Conservation (phyloP, 2,113 vertebrate species). For the Hippopotamus amphibius region DNA sequence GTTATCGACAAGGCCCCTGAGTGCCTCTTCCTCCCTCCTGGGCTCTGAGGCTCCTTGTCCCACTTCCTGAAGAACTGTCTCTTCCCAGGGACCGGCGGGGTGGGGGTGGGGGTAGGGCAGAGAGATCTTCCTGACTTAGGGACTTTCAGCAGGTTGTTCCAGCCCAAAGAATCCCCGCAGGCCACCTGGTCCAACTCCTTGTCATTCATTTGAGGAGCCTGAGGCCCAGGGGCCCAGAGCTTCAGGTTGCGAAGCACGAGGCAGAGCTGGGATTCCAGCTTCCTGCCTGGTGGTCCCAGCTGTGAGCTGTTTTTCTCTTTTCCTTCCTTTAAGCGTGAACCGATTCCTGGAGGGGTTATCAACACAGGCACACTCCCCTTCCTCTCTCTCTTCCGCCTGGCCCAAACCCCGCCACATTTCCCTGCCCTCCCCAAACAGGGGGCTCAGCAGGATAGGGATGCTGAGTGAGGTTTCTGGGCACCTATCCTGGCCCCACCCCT, state of each 20-base stretch:
- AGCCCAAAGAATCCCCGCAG: neutral
- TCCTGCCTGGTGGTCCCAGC: neutral
- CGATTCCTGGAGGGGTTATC: neutral
- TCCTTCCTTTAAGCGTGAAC: neutral
- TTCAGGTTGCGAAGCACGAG: neutral
- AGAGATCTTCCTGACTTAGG: neutral
- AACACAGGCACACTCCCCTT: neutral
- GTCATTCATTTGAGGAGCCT: neutral
- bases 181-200: neutral
- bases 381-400: neutral
- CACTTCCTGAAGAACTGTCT: too few species aligned
- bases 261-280: neutral
- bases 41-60: neutral
- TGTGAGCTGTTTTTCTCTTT: neutral
- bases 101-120: too few species aligned
- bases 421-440: neutral
- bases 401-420: neutral
- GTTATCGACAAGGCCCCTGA: neutral
- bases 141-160: neutral
- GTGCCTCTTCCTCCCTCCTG: neutral
- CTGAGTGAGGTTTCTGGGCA: neutral
- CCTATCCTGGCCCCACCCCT: neutral
- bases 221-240: neutral
- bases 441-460: neutral
- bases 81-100: neutral